These are phyloP conservation scores for Periparus ater DNA, from an alignment of 2,797 vertebrate genomes.

Conservation along the genomic window DNA sequence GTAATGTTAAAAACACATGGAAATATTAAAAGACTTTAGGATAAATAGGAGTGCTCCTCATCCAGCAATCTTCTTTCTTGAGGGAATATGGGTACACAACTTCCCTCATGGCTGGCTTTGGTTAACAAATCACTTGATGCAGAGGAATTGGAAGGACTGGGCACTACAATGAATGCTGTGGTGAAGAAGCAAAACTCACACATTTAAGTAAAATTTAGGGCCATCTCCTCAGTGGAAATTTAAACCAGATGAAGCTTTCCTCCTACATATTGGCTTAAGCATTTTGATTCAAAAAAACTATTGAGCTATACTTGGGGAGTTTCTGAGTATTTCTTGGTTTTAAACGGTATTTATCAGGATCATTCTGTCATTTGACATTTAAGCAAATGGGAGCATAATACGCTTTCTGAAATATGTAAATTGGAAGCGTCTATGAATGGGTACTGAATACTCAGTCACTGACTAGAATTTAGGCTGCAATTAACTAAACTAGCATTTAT, in stretches of 20 bases:
- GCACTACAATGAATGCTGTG: not conserved
- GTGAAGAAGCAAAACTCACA: not conserved
- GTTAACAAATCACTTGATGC: conserved; percentile 4
- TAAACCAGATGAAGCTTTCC: not conserved
- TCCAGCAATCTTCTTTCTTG: conserved; percentile 26
- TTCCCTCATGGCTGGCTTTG: not conserved
- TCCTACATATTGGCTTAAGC: not conserved
- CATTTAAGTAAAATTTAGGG: not conserved
- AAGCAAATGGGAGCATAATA: conserved; percentile 4
- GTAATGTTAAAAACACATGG: conserved; percentile 63
- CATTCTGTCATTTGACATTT: conserved; percentile 42
- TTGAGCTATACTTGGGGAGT: not conserved
- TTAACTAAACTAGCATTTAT: conserved; percentile 33
- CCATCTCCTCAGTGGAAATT: not conserved
- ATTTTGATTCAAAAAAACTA: not conserved
- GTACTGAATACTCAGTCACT: not conserved
- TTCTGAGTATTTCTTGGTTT: conserved; percentile 20
- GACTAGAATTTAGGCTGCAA: conserved; percentile 5
- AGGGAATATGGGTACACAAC: not conserved
- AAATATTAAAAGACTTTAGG: conserved; percentile 42
- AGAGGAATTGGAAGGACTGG: not conserved
- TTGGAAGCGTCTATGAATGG: not conserved
- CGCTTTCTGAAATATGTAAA: not conserved
- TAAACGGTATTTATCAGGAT: conserved; percentile 11
- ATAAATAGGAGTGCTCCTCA: conserved; percentile 38